Base-by-base conservation (phyloP, 2,888 invertebrate species). In the Calameuta filiformis region DNA sequence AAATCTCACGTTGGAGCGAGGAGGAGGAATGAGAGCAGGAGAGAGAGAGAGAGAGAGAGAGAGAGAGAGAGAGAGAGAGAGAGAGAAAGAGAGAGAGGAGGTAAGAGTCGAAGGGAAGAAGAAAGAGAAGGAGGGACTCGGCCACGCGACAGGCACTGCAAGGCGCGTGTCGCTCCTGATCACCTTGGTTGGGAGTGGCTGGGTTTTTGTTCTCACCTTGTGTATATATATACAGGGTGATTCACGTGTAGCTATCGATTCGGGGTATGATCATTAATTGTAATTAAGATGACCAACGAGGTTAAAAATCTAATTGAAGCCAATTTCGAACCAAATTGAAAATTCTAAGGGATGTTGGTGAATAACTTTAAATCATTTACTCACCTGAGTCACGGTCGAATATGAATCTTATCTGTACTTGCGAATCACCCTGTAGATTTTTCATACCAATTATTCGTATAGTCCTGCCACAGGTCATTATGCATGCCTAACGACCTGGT, bases 61-160 rank as follows among this genome's bases (percentile, higher is more conserved):
- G 74, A 33, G 74, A 31, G 77, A 69, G 76, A 71, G 75, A 75
- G 34, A 77, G 73, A 78, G 75, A 69, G 40, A 33, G 74, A 33
- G 74, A 31, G 77, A 69, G 76, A 71, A 75, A 75, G 34, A 77
- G 73, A 78, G 78, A 75, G 73, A 71, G 74, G 80, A 77, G 69
- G 77, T 77, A 79, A 82, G 83, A 84, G 83, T 83, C 84, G 79
- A 79, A 83, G 82, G 86, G 84, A 85, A 56, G 84, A 85, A 56
- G 40, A 23, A 56, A 23, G 40, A 56, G 40, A 56, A 15, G 9
- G 15, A 56, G 40, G 9, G 23, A 56, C 23, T 56, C 23, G 40
- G 69, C 86, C 85, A 87, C 86, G 86, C 87, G 86, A 86, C 87
- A 71, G 83, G 83, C 83, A 83, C 84, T 15, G 87, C 80, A 83